A percentile compares a stretch with the other conserved stretches of the same genome.
These are phyloP conservation scores for Acronicta leporina DNA, from an alignment of 2,888 invertebrate species.

Conservation along the genomic window DNA sequence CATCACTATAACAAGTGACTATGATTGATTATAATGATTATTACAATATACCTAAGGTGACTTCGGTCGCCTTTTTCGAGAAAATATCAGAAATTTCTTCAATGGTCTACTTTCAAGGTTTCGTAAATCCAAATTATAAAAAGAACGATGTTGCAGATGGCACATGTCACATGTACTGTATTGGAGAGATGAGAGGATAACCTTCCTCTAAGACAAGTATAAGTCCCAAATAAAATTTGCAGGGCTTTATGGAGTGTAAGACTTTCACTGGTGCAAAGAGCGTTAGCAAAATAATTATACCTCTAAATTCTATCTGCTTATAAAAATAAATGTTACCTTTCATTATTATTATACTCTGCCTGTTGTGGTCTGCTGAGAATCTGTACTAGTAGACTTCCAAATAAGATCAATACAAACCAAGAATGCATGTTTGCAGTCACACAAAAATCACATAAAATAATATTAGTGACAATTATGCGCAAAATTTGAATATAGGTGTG, in stretches of 20 bases:
- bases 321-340: constrained; percentile 58
- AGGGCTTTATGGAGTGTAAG: too few species aligned
- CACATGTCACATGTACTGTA: too few species aligned
- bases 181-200: too few species aligned
- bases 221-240: too few species aligned
- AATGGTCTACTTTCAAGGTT: too few species aligned
- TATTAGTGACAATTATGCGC: constrained; percentile 49
- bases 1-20: constrained; percentile 55
- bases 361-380: constrained; percentile 62
- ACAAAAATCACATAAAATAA: constrained; percentile 61
- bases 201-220: too few species aligned
- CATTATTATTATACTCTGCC: constrained; percentile 61
- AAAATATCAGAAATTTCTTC: too few species aligned
- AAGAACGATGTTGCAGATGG: too few species aligned
- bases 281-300: not conserved
- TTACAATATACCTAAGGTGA: too few species aligned
- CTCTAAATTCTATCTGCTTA: not conserved
- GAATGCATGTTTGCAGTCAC: constrained; percentile 63
- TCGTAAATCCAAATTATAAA: too few species aligned
- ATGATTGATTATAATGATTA: not conserved
- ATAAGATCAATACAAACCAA: constrained; percentile 55
- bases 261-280: not conserved
- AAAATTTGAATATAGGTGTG: constrained; percentile 49
- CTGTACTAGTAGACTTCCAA: constrained; percentile 50
- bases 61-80: too few species aligned